These are phyloP conservation scores for Choristoneura rosaceana DNA, from an alignment of 2,888 invertebrate species.

Conservation along the genomic window DNA sequence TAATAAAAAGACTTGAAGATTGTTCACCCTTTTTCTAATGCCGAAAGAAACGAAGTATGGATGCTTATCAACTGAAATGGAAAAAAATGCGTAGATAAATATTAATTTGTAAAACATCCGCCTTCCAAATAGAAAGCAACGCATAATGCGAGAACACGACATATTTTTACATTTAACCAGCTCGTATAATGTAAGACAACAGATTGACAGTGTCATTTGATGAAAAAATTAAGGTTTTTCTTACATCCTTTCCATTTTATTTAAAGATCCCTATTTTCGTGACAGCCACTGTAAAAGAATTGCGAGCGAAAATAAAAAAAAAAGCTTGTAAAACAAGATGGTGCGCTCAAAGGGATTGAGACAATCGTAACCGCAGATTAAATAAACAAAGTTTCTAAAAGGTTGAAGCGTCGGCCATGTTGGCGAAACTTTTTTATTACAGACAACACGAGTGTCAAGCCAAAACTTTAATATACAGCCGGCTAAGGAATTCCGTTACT, in stretches of 20 bases:
- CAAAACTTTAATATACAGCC: neutral
- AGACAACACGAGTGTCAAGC: slow-evolving; percentile 6
- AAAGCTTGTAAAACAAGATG: slow-evolving; percentile 2
- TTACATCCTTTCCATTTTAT: neutral
- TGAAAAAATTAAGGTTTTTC: neutral
- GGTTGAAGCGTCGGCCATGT: slow-evolving; percentile 20
- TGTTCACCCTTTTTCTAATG: no score
- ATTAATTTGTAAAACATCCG: no score
- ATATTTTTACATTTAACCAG: no score
- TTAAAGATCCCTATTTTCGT: slow-evolving; percentile 9
- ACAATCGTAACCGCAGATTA: slow-evolving; percentile 29
- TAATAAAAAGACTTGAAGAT: no score
- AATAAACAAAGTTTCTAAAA: slow-evolving; percentile 23
- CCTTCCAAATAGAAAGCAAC: no score
- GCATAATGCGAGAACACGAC: no score
- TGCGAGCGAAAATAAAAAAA: slow-evolving; percentile 10
- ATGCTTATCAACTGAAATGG: no score
- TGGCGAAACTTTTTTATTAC: slow-evolving; percentile 28
- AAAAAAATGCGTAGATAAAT: no score
- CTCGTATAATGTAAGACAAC: no score
- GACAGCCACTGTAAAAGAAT: slow-evolving; percentile 23
- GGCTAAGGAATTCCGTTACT: no score
- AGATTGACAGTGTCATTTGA: neutral
- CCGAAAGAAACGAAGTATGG: no score
- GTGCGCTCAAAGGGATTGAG: slow-evolving; percentile 6